phyloP scores from a whole-genome alignment of 2,888 invertebrate species.

The Ornithoptera priamus region DNA sequence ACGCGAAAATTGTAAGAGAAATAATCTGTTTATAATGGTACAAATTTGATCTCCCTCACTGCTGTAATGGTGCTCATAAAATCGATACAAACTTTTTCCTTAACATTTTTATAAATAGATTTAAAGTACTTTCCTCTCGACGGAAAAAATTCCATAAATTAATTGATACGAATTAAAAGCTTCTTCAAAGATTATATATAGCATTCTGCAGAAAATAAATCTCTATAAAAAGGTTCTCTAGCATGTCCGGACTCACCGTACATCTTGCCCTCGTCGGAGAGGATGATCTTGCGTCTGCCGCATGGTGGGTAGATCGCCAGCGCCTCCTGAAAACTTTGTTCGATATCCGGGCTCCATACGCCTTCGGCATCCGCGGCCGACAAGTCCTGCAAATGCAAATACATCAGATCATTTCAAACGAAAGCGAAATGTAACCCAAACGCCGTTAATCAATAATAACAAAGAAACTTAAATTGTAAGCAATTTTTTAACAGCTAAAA shows the following conservation, averaged over 20 bases:
- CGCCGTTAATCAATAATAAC: background rate
- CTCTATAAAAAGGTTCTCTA: slow-evolving; percentile 35
- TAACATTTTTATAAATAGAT: too few relatives aligned
- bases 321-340: slow-evolving; percentile 99
- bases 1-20: background rate
- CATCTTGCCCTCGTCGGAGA: slow-evolving; percentile 99
- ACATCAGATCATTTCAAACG: background rate
- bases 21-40: too few relatives aligned
- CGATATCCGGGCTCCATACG: slow-evolving; percentile 99
- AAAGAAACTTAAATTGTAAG: background rate
- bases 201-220: background rate
- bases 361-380: slow-evolving; percentile 99
- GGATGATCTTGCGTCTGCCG: slow-evolving; percentile 99
- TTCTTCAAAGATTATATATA: too few relatives aligned
- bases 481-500: too few relatives aligned
- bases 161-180: too few relatives aligned
- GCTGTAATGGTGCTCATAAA: too few relatives aligned
- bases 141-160: too few relatives aligned
- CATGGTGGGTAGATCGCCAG: slow-evolving; percentile 99
- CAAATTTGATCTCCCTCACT: too few relatives aligned
- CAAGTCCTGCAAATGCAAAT: slow-evolving; percentile 85
- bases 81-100: too few relatives aligned
- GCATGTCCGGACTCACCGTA: slow-evolving; percentile 92
- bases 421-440: background rate
- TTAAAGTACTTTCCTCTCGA: too few relatives aligned